Conservation (phyloP, 2,113 vertebrate species). For the Podarcis muralis region DNA sequence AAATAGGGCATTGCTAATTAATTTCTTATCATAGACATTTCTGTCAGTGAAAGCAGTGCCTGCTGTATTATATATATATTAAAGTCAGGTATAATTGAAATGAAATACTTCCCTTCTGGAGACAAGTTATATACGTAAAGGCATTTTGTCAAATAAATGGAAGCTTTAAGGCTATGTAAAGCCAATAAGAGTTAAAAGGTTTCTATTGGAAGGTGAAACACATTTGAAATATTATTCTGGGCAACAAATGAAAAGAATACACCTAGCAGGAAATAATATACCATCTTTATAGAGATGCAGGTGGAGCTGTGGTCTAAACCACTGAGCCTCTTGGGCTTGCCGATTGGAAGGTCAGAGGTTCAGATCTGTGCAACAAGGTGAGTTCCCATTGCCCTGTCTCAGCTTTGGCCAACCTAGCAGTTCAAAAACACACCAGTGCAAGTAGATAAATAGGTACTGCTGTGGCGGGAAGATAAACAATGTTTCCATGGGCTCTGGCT, state of each 20-base stretch:
- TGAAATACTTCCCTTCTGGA: constrained; percentile 38
- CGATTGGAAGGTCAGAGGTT: no score
- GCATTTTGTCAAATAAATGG: not conserved
- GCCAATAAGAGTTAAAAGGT: not conserved
- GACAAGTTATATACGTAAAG: constrained; percentile 17
- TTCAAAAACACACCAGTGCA: no score
- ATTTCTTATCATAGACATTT: constrained; percentile 57
- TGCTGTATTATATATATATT: constrained; percentile 49
- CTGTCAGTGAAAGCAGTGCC: constrained; percentile 42
- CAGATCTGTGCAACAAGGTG: no score
- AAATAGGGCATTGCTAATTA: constrained; percentile 67
- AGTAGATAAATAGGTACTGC: no score
- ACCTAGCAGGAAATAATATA: not conserved
- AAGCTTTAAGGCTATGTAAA: not conserved
- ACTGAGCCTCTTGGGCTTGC: no score
- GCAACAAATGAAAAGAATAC: not conserved
- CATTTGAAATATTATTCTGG: not conserved
- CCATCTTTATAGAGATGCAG: no score
- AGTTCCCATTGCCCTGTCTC: no score
- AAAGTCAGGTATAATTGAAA: constrained; percentile 7
- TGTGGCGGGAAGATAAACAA: no score
- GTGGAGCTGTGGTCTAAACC: no score
- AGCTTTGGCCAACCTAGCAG: no score
- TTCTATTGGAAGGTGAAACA: not conserved
- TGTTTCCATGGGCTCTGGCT: no score